Evolutionary conservation across 2,113 vertebrate genomes (phyloP).

Genomic region (Sinocyclocheilus anshuiensis): DNA sequence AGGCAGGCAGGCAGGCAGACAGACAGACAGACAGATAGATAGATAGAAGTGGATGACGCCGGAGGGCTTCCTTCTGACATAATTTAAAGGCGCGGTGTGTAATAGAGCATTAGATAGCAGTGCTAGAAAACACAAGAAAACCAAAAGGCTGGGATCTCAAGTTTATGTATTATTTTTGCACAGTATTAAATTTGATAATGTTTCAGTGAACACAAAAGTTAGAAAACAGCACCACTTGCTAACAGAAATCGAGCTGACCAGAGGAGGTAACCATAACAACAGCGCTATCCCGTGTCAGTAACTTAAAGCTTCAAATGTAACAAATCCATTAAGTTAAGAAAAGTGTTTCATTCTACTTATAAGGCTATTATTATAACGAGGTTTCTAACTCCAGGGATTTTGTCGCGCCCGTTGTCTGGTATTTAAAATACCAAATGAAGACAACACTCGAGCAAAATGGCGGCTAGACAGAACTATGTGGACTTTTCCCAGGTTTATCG

Average conservation of each 20-base stretch:
- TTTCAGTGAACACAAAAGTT: background rate
- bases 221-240: background rate
- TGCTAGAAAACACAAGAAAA: too few species aligned
- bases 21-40: too few species aligned
- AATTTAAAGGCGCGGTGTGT: too few species aligned
- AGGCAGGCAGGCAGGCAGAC: too few species aligned
- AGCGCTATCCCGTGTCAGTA: background rate
- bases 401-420: background rate
- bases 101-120: too few species aligned
- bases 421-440: background rate
- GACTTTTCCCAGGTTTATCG: background rate
- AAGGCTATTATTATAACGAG: background rate
- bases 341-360: background rate
- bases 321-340: background rate
- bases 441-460: background rate
- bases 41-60: too few species aligned
- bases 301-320: background rate
- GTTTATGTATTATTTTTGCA: background rate
- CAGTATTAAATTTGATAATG: background rate
- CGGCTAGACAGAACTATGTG: background rate
- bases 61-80: too few species aligned
- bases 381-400: background rate
- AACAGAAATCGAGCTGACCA: background rate
- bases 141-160: too few species aligned
- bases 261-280: background rate